Conservation (phyloP, 2,113 vertebrate species). For the Anas platyrhynchos region DNA sequence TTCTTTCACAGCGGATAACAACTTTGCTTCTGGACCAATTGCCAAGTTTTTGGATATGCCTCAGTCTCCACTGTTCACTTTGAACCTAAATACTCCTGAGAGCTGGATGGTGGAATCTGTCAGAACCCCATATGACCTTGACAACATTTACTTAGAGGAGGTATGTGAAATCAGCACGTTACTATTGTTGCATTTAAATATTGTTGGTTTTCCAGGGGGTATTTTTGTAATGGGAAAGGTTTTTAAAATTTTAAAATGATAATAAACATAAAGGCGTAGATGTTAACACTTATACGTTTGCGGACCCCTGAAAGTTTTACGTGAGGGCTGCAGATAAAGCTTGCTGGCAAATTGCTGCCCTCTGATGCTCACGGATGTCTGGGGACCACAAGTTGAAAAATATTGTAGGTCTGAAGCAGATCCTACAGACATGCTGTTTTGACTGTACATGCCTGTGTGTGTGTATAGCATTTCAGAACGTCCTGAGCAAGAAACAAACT, state of each 20-base stretch:
- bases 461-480: background rate
- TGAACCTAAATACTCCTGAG: constrained; percentile 95
- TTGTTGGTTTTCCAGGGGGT: background rate
- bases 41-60: constrained; percentile 98
- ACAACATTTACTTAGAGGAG: constrained; percentile 98
- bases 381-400: background rate
- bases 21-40: constrained; percentile 88
- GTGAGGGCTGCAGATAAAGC: background rate
- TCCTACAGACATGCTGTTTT: background rate
- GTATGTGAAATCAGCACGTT: constrained; percentile 63
- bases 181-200: background rate
- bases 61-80: constrained; percentile 92
- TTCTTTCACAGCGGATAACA: constrained; percentile 85
- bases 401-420: background rate
- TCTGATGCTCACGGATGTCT: background rate
- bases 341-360: background rate
- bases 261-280: background rate
- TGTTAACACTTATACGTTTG: background rate
- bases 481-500: background rate
- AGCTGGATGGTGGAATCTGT: constrained; percentile 99
- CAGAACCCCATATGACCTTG: constrained; percentile 92
- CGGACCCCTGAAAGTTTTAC: background rate
- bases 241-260: background rate
- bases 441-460: background rate
- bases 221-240: background rate